A percentile compares a stretch with the other conserved stretches of the same genome.
Conservation (phyloP, 2,888 invertebrate genomes). For the Polietes domitor region DNA sequence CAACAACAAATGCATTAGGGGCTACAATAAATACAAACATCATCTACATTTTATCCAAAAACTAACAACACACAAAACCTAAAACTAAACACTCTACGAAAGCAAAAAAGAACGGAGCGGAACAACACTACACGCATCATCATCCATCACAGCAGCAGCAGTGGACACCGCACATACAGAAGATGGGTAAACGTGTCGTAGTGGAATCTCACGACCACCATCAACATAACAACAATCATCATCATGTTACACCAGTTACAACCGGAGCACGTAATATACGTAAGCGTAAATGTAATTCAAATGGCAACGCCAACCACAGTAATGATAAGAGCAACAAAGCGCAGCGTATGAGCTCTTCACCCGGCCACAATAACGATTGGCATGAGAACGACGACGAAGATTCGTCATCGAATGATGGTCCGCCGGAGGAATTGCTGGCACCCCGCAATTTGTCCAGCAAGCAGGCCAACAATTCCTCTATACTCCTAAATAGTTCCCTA, state of each 20-base stretch:
- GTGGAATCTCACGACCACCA: slow-evolving; percentile 38
- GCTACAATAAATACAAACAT: not conserved
- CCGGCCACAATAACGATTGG: slow-evolving; percentile 69
- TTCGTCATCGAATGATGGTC: slow-evolving; percentile 74
- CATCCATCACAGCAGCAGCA: not conserved
- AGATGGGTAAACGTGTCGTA: slow-evolving; percentile 77
- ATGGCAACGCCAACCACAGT: slow-evolving; percentile 42
- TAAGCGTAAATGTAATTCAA: slow-evolving; percentile 75
- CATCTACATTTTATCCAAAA: not conserved
- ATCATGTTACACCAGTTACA: slow-evolving; percentile 66
- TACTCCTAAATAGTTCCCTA: slow-evolving; percentile 70
- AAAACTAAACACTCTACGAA: not conserved
- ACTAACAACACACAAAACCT: not conserved
- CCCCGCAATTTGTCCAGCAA: slow-evolving; percentile 68
- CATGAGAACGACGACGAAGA: slow-evolving; percentile 78
- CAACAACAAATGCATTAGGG: slow-evolving; percentile 1
- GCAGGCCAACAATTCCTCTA: slow-evolving; percentile 71
- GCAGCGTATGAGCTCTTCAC: slow-evolving; percentile 67
- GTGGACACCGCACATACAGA: slow-evolving; percentile 18
- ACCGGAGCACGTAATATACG: slow-evolving; percentile 72
- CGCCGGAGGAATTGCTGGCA: slow-evolving; percentile 43
- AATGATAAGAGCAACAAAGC: slow-evolving; percentile 57
- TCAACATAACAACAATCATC: slow-evolving; percentile 57
- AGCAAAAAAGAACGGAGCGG: not conserved
- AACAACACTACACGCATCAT: not conserved